phyloP scores from a whole-genome alignment of 2,797 vertebrate species.

The Leptoclinus maculatus region DNA sequence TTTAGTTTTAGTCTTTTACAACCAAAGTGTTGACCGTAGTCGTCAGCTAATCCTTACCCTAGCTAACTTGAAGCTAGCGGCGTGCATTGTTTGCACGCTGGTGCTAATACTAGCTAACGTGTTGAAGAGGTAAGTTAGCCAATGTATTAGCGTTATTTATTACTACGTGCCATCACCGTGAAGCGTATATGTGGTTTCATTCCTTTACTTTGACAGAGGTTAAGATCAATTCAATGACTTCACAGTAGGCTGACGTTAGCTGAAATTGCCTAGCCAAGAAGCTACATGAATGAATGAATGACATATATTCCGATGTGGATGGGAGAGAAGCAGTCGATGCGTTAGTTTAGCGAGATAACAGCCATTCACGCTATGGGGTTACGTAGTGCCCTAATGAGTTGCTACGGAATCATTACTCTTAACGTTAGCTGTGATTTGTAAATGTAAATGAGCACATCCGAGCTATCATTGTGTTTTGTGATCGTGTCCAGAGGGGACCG shows the following conservation, averaged over 20 bases:
- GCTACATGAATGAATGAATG: constrained; percentile 15
- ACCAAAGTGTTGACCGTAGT: no score
- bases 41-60: accelerated
- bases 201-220: accelerated
- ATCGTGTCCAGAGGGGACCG: constrained; percentile 90
- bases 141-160: neutral
- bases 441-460: neutral
- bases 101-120: neutral
- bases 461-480: constrained; percentile 3
- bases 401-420: neutral
- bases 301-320: neutral
- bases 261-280: neutral
- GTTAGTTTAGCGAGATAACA: neutral
- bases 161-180: accelerated
- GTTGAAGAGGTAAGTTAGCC: neutral
- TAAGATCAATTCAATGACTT: accelerated
- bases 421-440: neutral
- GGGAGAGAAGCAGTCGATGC: neutral
- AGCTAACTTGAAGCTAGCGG: constrained; percentile 5
- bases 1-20: accelerated
- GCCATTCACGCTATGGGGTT: accelerated
- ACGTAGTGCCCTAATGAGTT: neutral
- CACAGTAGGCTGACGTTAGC: neutral
- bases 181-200: accelerated
- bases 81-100: constrained; percentile 6